Evolutionary conservation across 2,797 vertebrate genomes (phyloP).

Genomic region (Sus cebifrons): DNA sequence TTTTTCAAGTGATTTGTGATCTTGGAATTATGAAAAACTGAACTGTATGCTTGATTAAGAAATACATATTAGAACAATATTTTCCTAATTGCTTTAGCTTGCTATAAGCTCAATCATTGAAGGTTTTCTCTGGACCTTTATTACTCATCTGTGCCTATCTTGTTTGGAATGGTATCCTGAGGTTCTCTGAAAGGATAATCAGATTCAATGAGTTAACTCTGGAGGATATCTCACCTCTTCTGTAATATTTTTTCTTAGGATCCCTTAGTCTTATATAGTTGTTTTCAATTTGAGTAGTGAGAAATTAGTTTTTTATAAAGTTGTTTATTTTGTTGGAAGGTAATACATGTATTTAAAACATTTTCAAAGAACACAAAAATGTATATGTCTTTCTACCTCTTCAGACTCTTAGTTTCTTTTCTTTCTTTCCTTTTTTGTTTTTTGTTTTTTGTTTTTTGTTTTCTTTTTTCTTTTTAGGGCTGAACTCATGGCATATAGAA

Average conservation of each 20-base stretch:
- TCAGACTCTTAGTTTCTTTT: neutral
- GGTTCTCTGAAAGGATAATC: neutral
- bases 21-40: neutral
- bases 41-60: neutral
- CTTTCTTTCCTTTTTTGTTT: too few species aligned
- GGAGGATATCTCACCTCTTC: neutral
- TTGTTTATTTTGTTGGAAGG: slow-evolving; percentile 42
- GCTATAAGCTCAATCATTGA: neutral
- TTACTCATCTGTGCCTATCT: neutral
- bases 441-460: too few species aligned
- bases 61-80: neutral
- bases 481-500: too few species aligned
- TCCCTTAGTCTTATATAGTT: neutral
- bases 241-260: neutral
- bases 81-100: neutral
- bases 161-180: neutral
- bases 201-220: neutral
- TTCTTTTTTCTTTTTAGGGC: too few species aligned
- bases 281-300: neutral
- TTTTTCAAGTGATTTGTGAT: neutral
- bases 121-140: neutral
- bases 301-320: slow-evolving; percentile 4
- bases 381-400: neutral
- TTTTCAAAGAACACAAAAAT: slow-evolving; percentile 13
- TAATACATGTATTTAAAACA: neutral